phyloP scores from a whole-genome alignment of 2,888 invertebrate species.

The Rosalia funebris region DNA sequence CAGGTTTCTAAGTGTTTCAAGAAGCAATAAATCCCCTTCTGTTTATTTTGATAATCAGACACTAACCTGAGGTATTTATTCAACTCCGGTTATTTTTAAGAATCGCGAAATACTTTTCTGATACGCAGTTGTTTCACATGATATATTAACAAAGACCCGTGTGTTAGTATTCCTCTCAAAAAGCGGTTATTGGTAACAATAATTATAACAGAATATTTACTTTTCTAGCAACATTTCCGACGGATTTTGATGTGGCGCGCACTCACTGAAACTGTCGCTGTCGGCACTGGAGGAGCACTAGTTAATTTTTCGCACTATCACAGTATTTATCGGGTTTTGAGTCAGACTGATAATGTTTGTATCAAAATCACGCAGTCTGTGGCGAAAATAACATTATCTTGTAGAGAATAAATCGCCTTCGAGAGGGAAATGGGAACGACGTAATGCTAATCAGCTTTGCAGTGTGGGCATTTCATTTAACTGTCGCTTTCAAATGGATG shows the following conservation, averaged over 20 bases:
- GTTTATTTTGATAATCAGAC: neutral
- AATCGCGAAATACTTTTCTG: neutral
- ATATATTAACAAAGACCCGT: too few relatives aligned
- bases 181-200: too few relatives aligned
- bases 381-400: conserved; percentile 10
- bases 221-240: conserved; percentile 7
- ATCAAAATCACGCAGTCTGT: conserved; percentile 23
- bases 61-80: neutral
- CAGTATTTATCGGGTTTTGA: conserved; percentile 7
- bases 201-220: conserved; percentile 12
- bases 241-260: neutral
- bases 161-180: too few relatives aligned
- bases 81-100: neutral
- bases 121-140: neutral
- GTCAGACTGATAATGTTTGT: conserved; percentile 14
- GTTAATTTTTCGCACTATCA: neutral
- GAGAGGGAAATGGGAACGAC: neutral
- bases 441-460: too few relatives aligned
- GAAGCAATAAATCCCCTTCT: neutral
- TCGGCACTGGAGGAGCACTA: neutral
- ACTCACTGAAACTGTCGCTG: neutral
- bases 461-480: too few relatives aligned
- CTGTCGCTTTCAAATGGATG: too few relatives aligned
- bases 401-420: neutral
- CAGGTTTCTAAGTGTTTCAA: neutral